Percentiles rank a stretch among this genome's conserved stretches.
Evolutionary conservation across 2,888 invertebrate genomes (phyloP).

Genomic region (Ferrisia virgata): DNA sequence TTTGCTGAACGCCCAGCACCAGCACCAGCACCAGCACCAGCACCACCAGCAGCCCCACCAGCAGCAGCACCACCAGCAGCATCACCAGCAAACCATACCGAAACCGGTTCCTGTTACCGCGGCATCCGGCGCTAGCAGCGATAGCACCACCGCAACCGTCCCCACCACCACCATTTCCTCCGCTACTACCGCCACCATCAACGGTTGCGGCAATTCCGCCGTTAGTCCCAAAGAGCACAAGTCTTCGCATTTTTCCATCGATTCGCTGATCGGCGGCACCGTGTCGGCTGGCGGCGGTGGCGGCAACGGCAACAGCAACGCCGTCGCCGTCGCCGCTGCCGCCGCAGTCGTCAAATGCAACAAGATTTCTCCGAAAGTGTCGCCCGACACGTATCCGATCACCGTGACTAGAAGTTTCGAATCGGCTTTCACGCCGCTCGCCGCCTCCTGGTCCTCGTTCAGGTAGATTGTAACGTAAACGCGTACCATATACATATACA

Average conservation of each 20-base stretch:
- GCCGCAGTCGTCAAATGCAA: neutral
- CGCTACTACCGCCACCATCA: slow-evolving; percentile 52
- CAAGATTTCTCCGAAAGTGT: slow-evolving; percentile 44
- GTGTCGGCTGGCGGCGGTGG: slow-evolving; percentile 56
- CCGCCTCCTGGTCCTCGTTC: slow-evolving; percentile 51
- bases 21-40: slow-evolving; percentile 9
- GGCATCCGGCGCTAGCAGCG: slow-evolving; percentile 50
- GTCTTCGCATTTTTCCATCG: slow-evolving; percentile 58
- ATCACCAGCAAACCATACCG: neutral
- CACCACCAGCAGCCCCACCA: neutral
- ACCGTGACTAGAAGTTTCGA: slow-evolving; percentile 56
- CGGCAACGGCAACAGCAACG: slow-evolving; percentile 40
- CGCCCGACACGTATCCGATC: slow-evolving; percentile 48
- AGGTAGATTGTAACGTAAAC: slow-evolving; percentile 37
- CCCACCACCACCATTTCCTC: slow-evolving; percentile 51
- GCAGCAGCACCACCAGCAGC: neutral
- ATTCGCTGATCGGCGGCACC: slow-evolving; percentile 60
- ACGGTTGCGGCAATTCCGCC: slow-evolving; percentile 49
- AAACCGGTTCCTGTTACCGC: neutral
- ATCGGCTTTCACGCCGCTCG: slow-evolving; percentile 70
- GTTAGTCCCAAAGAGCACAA: slow-evolving; percentile 52
- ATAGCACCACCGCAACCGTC: slow-evolving; percentile 55
- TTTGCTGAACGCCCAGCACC: slow-evolving; percentile 55
- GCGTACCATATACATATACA: neutral
- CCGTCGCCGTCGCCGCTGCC: slow-evolving; percentile 47